Evolutionary conservation across 2,797 vertebrate species (phyloP).

Genomic region (Coccyzus lansbergi): DNA sequence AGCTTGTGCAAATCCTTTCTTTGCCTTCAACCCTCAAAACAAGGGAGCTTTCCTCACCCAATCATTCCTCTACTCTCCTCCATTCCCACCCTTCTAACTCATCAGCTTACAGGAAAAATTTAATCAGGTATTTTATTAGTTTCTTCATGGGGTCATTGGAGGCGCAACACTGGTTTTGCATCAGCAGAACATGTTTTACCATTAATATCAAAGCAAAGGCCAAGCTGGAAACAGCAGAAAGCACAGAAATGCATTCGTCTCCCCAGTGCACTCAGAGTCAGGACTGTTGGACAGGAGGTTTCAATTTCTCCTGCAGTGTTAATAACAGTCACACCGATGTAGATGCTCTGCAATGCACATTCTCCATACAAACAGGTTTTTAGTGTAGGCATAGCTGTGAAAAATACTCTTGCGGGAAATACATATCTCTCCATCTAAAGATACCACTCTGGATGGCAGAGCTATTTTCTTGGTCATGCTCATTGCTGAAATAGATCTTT

Average conservation of each 20-base stretch:
- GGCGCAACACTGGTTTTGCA: neutral
- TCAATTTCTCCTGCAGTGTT: neutral
- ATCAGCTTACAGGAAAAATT: neutral
- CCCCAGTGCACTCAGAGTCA: neutral
- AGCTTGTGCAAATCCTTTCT: neutral
- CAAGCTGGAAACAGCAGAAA: neutral
- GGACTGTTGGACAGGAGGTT: neutral
- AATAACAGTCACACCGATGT: neutral
- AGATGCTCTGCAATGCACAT: neutral
- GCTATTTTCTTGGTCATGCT: neutral
- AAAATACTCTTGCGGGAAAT: conserved; percentile 1
- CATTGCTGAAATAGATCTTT: neutral
- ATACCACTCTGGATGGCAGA: neutral
- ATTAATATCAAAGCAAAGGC: neutral
- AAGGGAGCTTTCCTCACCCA: neutral
- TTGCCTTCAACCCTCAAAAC: neutral
- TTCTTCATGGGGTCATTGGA: neutral
- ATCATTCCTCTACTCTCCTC: neutral
- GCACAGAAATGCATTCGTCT: neutral
- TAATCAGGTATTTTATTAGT: neutral
- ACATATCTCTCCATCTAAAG: neutral
- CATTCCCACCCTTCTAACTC: neutral
- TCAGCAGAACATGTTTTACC: neutral
- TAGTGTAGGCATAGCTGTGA: neutral
- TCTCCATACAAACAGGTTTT: neutral